Percentiles rank a stretch among this genome's conserved stretches.
phyloP scores from a whole-genome alignment of 2,797 vertebrate species.

The Cetoscarus ocellatus region DNA sequence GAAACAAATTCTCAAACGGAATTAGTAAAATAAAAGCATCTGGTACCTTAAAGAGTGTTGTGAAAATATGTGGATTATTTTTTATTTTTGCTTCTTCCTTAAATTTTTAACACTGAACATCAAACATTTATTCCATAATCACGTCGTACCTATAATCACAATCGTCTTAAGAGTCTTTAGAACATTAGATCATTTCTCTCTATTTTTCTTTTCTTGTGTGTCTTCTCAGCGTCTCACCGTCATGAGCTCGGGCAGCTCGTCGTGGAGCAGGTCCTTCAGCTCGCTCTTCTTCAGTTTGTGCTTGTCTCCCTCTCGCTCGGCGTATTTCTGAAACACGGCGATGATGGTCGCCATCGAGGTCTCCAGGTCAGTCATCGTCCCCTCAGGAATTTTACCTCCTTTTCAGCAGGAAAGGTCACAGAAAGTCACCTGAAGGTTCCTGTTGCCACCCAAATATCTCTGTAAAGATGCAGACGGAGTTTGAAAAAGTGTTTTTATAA shows the following conservation, averaged over 20 bases:
- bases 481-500: too few relatives aligned
- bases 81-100: too few relatives aligned
- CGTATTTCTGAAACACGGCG: constrained; percentile 87
- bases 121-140: too few relatives aligned
- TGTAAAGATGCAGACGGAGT: not conserved
- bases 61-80: too few relatives aligned
- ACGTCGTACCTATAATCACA: too few relatives aligned
- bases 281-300: constrained; percentile 91
- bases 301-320: constrained; percentile 88
- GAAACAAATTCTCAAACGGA: too few relatives aligned
- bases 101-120: too few relatives aligned
- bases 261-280: constrained; percentile 88
- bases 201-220: not conserved
- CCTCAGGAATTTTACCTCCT: constrained; percentile 6
- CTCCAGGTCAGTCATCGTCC: constrained; percentile 88
- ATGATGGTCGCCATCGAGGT: constrained; percentile 86
- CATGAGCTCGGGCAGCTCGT: constrained; percentile 85
- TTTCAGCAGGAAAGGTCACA: not conserved
- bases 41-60: too few relatives aligned
- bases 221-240: constrained; percentile 70
- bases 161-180: too few relatives aligned
- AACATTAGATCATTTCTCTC: too few relatives aligned
- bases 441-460: not conserved
- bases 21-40: too few relatives aligned
- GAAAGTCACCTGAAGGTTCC: not conserved